phyloP scores from a whole-genome alignment of 2,888 invertebrate genomes.

The Argyresthia albistria region DNA sequence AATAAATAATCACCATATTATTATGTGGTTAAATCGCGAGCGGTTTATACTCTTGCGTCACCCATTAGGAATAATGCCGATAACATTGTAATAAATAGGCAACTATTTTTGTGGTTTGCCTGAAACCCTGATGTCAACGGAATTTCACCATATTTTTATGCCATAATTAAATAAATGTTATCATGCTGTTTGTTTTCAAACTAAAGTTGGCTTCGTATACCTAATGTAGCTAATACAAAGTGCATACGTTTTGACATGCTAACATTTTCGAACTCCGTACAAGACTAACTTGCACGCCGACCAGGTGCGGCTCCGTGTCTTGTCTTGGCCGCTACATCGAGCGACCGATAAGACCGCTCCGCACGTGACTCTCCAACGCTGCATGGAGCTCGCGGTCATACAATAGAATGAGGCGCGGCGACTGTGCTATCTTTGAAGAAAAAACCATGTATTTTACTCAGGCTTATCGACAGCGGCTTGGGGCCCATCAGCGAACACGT shows the following conservation, averaged over 20 bases:
- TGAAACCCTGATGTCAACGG: background rate
- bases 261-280: background rate
- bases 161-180: background rate
- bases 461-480: background rate
- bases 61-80: background rate
- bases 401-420: background rate
- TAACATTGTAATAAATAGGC: background rate
- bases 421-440: background rate
- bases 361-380: background rate
- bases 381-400: background rate
- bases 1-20: background rate
- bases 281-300: no score
- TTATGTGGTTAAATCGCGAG: background rate
- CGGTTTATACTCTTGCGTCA: background rate
- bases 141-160: background rate
- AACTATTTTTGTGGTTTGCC: background rate
- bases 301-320: no score
- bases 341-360: background rate
- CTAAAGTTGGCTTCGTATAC: background rate
- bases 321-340: no score
- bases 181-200: background rate
- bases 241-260: background rate
- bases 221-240: background rate
- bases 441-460: background rate
- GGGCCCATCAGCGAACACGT: background rate